Base-by-base conservation (phyloP, 2,797 vertebrate species). In the Coracias cyanogaster region DNA sequence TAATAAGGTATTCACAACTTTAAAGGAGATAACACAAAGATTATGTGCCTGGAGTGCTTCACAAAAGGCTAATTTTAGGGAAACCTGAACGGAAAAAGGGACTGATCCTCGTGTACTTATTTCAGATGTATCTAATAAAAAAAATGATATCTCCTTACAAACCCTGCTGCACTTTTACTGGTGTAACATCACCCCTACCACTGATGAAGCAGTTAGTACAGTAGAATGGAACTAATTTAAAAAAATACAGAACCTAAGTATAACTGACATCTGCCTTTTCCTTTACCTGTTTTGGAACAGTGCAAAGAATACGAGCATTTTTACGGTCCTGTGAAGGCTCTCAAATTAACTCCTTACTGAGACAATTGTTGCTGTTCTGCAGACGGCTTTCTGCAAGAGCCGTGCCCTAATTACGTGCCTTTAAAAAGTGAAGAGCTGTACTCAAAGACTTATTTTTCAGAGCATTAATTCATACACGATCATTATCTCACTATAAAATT, bases 401-500 rank as follows among this genome's bases (percentile, higher is more conserved):
- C 25, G 1, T 25, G 8, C 28, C 54, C 73, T 73, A 12, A 33
- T 69, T 74, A 49, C 0, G 0, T 48, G 19, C 33, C 33, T 81
- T 77, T 86, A 58, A 57, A 86, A 94, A 58, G 13, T n/a, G 29
- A 61, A 91, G 19, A 80, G 37, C 49, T 83, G 6, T 87, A 49
- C 37, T 80, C 57, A 58, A 39, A 74, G 72, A 51, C 18, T 65
- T 89, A 54, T 71, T 94, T 93, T 95, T 92, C 57, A 92, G 49
- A 78, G n/a, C 19, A 55, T 86, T 86, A 86, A 81, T 93, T 90
- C 51, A 58, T 83, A 69, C 10, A 9, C 46, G 24, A 43, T 86
- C 54, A 69, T 93, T 85, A 89, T 70, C 55, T 95, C 84, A 26
- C 60, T 82, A 25, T 86, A 73, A 94, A 93, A 73, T 48, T 7